These are phyloP conservation scores for Peromyscus eremicus DNA, from an alignment of 2,797 vertebrate genomes.

Conservation along the genomic window DNA sequence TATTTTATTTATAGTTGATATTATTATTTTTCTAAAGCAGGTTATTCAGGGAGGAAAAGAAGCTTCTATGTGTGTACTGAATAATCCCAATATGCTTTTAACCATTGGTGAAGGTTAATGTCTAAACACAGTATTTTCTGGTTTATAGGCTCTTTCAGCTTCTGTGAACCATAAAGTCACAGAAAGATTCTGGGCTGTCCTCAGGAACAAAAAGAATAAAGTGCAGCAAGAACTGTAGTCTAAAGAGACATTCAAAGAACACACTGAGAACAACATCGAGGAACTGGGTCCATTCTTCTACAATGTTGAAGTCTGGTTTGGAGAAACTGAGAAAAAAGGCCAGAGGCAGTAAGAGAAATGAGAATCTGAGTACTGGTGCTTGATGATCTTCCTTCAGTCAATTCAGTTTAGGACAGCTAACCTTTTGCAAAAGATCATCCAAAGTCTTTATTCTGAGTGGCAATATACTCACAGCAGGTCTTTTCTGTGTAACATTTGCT, in stretches of 20 bases:
- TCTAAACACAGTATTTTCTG: neutral
- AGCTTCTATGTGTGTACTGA: neutral
- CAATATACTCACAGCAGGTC: neutral
- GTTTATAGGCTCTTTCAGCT: neutral
- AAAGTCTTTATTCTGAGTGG: neutral
- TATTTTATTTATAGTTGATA: conserved; percentile 30
- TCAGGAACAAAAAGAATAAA: neutral
- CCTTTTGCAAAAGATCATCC: neutral
- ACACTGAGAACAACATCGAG: neutral
- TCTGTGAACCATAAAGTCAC: conserved; percentile 45
- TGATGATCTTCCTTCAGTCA: neutral
- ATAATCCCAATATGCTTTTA: neutral
- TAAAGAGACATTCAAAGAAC: neutral
- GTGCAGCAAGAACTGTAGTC: neutral
- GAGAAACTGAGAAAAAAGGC: neutral
- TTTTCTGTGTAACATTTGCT: neutral
- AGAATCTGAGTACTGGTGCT: neutral
- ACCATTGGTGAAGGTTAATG: neutral
- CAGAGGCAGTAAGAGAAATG: neutral
- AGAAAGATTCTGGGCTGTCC: conserved; percentile 15
- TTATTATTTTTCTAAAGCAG: conserved; percentile 42
- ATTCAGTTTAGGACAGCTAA: neutral
- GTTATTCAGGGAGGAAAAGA: neutral
- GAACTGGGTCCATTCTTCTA: neutral
- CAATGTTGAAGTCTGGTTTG: neutral